Evolutionary conservation across 2,113 vertebrate species (phyloP).

Genomic region (Heliornis fulica): DNA sequence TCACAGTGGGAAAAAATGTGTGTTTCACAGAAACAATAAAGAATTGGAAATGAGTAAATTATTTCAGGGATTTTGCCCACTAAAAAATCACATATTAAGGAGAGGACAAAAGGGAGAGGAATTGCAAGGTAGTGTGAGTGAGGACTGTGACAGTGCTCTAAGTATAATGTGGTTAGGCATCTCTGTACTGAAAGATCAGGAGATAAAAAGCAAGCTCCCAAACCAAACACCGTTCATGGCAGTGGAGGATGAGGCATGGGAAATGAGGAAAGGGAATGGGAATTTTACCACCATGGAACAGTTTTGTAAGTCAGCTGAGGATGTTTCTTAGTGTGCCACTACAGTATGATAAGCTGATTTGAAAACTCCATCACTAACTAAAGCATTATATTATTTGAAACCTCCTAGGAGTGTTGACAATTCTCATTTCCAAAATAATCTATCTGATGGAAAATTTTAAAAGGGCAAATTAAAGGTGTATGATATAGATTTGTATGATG

Average conservation of each 20-base stretch:
- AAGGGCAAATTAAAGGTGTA: neutral
- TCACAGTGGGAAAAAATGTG: neutral
- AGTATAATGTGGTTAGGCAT: neutral
- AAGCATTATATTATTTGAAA: neutral
- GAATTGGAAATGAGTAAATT: neutral
- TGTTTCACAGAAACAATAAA: neutral
- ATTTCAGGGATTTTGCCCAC: neutral
- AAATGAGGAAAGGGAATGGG: neutral
- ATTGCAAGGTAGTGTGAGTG: neutral
- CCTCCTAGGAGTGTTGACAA: neutral
- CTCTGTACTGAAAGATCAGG: neutral
- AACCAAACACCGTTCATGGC: neutral
- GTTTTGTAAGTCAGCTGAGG: fast-evolving
- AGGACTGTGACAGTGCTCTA: neutral
- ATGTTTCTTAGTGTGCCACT: neutral
- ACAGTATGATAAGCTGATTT: neutral
- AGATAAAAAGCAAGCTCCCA: neutral
- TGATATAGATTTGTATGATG: neutral
- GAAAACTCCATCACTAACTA: neutral
- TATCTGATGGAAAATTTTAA: neutral
- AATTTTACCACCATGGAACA: neutral
- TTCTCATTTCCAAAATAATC: neutral
- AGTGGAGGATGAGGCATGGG: neutral
- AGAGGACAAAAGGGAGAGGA: neutral
- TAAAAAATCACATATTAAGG: neutral